Conservation (phyloP, 1,140 invertebrate species). For the Leptinotarsa undecemlineata region DNA sequence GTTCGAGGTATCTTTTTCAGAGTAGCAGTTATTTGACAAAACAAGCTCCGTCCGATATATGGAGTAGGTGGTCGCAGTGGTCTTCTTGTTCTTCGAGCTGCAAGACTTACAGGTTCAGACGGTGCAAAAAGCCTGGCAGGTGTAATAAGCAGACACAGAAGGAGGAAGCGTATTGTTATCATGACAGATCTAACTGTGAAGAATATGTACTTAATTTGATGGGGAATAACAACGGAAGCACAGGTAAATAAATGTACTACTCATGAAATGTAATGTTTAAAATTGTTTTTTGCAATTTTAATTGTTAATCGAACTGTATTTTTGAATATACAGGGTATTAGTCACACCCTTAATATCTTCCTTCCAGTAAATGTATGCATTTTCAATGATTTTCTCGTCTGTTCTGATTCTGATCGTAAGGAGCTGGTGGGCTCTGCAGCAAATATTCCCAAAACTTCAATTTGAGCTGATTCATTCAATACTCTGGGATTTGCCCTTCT, state of each 20-base stretch:
- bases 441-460: too few species aligned
- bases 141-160: constrained; percentile 73
- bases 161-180: constrained; percentile 84
- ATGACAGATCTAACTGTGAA: constrained; percentile 78
- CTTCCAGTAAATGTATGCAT: too few species aligned
- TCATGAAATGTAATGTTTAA: too few species aligned
- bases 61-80: constrained; percentile 58
- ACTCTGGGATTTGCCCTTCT: too few species aligned
- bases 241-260: not conserved
- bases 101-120: constrained; percentile 59
- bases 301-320: too few species aligned
- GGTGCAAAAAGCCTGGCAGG: constrained; percentile 72
- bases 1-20: constrained; percentile 32
- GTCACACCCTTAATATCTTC: too few species aligned
- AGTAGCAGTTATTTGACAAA: constrained; percentile 41
- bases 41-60: constrained; percentile 43
- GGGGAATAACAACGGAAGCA: constrained; percentile 24
- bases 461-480: too few species aligned
- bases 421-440: too few species aligned
- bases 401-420: too few species aligned
- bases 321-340: too few species aligned
- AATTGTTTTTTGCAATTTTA: too few species aligned
- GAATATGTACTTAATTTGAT: constrained; percentile 65
- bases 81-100: constrained; percentile 56
- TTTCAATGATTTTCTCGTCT: too few species aligned